These are phyloP conservation scores for Nylanderia fulva DNA, from an alignment of 1,140 invertebrate species.

Conservation along the genomic window DNA sequence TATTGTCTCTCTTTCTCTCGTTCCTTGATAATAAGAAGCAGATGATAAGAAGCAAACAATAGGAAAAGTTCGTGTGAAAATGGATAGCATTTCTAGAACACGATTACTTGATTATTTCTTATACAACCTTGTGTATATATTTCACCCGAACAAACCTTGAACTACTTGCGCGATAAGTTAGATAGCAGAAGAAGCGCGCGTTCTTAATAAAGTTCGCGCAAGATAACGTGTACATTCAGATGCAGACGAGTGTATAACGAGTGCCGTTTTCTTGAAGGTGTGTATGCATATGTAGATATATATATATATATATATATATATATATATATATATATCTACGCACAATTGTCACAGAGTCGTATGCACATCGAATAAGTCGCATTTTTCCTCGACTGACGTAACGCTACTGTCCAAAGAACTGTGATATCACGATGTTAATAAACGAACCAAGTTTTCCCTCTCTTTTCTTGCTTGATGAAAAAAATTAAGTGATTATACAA, in stretches of 20 bases:
- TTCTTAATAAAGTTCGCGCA: background rate
- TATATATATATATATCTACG: too few species aligned
- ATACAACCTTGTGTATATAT: background rate
- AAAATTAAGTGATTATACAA: too few species aligned
- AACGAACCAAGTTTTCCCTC: too few species aligned
- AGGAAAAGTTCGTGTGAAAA: background rate
- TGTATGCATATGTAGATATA: too few species aligned
- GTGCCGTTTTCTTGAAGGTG: background rate
- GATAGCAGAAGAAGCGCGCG: slow-evolving; percentile 9
- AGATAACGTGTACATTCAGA: background rate
- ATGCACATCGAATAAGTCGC: too few species aligned
- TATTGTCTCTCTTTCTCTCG: background rate
- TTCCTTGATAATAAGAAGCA: background rate
- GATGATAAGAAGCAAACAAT: background rate
- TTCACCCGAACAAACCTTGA: slow-evolving; percentile 29
- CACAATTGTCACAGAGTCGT: background rate
- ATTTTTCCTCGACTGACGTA: too few species aligned
- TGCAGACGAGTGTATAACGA: background rate
- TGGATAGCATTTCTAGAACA: slow-evolving; percentile 4
- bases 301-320: too few species aligned
- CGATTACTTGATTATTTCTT: slow-evolving; percentile 1
- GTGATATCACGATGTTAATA: too few species aligned
- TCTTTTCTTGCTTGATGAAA: too few species aligned
- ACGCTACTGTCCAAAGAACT: too few species aligned
- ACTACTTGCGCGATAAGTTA: slow-evolving; percentile 28